These are phyloP conservation scores for Tetranychus piercei DNA, from an alignment of 2,888 invertebrate species.

Conservation along the genomic window DNA sequence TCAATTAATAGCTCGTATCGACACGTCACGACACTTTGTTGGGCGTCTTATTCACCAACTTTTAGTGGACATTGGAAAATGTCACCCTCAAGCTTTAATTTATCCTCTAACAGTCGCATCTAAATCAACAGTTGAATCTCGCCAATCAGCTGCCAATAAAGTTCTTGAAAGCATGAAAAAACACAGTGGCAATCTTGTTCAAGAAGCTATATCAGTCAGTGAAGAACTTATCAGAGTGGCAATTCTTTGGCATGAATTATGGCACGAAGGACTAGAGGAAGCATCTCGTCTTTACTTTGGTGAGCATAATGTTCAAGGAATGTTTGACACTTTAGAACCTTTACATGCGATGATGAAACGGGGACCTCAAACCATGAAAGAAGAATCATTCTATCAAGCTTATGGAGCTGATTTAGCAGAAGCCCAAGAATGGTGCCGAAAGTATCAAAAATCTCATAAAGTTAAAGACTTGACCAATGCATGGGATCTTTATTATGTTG, in stretches of 20 bases:
- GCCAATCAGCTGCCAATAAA: slow-evolving; percentile 77
- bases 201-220: slow-evolving; percentile 84
- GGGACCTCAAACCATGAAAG: slow-evolving; percentile 86
- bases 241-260: slow-evolving; percentile 96
- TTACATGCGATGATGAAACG: slow-evolving; percentile 79
- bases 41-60: slow-evolving; percentile 77
- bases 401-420: slow-evolving; percentile 84
- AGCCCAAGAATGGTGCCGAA: slow-evolving; percentile 86
- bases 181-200: slow-evolving; percentile 71
- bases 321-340: slow-evolving; percentile 88
- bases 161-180: slow-evolving; percentile 88
- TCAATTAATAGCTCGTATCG: slow-evolving; percentile 91
- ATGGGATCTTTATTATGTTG: slow-evolving; percentile 98
- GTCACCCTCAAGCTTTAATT: slow-evolving; percentile 90
- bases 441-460: slow-evolving; percentile 57
- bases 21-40: slow-evolving; percentile 70
- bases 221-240: slow-evolving; percentile 93
- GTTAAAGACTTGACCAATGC: slow-evolving; percentile 87
- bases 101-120: slow-evolving; percentile 94
- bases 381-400: slow-evolving; percentile 87
- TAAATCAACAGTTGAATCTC: slow-evolving; percentile 66
- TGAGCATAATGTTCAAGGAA: slow-evolving; percentile 81
- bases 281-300: slow-evolving; percentile 85
- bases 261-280: slow-evolving; percentile 89
- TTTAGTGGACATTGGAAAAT: slow-evolving; percentile 86